Conservation (phyloP, 2,797 vertebrate species). For the Heterohyrax brucei region DNA sequence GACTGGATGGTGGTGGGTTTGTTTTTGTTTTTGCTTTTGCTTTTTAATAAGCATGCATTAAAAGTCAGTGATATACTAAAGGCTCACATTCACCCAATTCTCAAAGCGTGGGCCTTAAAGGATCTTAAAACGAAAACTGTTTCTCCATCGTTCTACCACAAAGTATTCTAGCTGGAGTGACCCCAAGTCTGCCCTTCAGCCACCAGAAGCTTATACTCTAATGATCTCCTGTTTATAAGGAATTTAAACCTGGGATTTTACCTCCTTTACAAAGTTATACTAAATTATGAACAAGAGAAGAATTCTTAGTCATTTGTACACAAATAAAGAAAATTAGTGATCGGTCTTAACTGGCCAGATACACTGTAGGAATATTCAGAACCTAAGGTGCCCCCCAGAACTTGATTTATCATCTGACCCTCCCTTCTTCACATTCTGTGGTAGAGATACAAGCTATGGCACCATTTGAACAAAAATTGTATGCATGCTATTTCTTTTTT, state of each 20-base stretch:
- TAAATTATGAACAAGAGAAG: conserved; percentile 9
- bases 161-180: background rate
- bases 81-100: background rate
- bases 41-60: background rate
- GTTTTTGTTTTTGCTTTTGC: background rate
- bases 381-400: background rate
- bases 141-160: background rate
- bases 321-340: conserved; percentile 16
- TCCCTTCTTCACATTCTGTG: background rate
- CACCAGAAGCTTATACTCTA: background rate
- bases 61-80: background rate
- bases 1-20: too few relatives aligned
- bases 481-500: background rate
- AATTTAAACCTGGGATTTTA: conserved; percentile 30
- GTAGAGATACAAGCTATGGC: background rate
- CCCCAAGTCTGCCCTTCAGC: background rate
- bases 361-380: background rate
- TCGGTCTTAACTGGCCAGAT: background rate
- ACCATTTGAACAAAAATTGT: background rate
- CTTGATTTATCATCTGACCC: background rate
- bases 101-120: conserved; percentile 3
- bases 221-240: conserved; percentile 44
- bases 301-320: conserved; percentile 6
- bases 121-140: background rate
- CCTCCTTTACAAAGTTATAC: background rate